phyloP scores from a whole-genome alignment of 2,797 vertebrate genomes.

The Pseudopleuronectes americanus region DNA sequence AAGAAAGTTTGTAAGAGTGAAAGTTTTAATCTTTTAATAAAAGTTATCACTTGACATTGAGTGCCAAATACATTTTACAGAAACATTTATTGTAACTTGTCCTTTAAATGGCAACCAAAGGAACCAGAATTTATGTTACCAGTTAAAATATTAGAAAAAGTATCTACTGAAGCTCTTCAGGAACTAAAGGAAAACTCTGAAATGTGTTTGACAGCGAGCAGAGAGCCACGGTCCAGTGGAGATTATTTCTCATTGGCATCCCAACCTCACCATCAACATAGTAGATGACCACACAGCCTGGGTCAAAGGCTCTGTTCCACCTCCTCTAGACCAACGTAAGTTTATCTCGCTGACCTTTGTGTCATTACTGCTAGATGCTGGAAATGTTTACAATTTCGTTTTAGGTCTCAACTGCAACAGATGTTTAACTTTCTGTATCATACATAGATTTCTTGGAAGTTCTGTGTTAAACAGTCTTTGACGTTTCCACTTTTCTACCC shows the following conservation, averaged over 20 bases:
- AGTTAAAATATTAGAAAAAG: too few relatives aligned
- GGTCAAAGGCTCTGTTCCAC: conserved; percentile 95
- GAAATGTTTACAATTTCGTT: background rate
- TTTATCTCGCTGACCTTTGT: background rate
- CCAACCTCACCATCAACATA: conserved; percentile 97
- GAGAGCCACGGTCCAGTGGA: conserved; percentile 96
- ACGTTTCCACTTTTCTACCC: conserved; percentile 1
- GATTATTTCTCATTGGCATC: conserved; percentile 98
- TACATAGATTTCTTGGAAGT: background rate
- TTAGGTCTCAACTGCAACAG: background rate
- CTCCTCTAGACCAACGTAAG: conserved; percentile 95
- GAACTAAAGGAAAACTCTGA: background rate
- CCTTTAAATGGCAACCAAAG: too few relatives aligned
- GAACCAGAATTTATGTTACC: too few relatives aligned
- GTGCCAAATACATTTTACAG: too few relatives aligned
- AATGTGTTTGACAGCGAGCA: conserved; percentile 83
- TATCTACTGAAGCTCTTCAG: too few relatives aligned
- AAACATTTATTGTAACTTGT: too few relatives aligned
- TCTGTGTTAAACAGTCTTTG: background rate
- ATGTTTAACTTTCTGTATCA: background rate
- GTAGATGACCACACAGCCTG: conserved; percentile 98
- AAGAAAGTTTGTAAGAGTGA: too few relatives aligned
- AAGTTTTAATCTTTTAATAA: too few relatives aligned
- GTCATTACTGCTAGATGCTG: background rate
- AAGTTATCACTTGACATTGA: too few relatives aligned